Conservation (phyloP, 2,797 vertebrate species). For the Adrianichthys oophorus region DNA sequence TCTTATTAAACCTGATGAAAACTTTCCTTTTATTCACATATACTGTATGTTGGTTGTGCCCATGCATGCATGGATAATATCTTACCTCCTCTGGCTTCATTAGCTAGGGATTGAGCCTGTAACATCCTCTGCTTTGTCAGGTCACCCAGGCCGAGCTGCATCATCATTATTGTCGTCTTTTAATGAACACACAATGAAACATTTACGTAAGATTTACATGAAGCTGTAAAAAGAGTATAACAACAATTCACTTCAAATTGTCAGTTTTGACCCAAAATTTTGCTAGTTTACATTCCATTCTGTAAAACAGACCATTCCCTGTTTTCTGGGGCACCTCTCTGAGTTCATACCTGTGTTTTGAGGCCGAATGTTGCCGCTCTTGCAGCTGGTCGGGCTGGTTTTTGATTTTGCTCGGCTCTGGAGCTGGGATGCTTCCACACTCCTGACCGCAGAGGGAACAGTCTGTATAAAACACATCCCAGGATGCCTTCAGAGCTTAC, state of each 20-base stretch:
- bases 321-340: neutral
- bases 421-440: conserved; percentile 49
- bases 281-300: too few relatives aligned
- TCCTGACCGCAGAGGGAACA: conserved; percentile 34
- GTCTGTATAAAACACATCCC: conserved; percentile 61
- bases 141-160: conserved; percentile 60
- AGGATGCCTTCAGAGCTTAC: conserved; percentile 64
- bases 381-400: conserved; percentile 18
- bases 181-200: conserved; percentile 16
- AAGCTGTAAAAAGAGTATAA: too few relatives aligned
- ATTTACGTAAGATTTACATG: too few relatives aligned
- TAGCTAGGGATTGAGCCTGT: conserved; percentile 74
- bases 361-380: conserved; percentile 6
- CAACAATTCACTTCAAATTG: too few relatives aligned
- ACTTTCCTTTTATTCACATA: too few relatives aligned
- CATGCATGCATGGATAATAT: neutral
- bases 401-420: conserved; percentile 28
- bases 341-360: conserved; percentile 54
- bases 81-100: conserved; percentile 74
- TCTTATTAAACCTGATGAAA: too few relatives aligned
- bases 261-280: too few relatives aligned
- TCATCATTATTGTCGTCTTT: conserved; percentile 53
- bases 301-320: too few relatives aligned
- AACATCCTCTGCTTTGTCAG: conserved; percentile 68
- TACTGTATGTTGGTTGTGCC: too few relatives aligned